A percentile compares a stretch with the other conserved stretches of the same genome.
Conservation (phyloP, 2,113 vertebrate genomes). For the Plestiodon gilberti region DNA sequence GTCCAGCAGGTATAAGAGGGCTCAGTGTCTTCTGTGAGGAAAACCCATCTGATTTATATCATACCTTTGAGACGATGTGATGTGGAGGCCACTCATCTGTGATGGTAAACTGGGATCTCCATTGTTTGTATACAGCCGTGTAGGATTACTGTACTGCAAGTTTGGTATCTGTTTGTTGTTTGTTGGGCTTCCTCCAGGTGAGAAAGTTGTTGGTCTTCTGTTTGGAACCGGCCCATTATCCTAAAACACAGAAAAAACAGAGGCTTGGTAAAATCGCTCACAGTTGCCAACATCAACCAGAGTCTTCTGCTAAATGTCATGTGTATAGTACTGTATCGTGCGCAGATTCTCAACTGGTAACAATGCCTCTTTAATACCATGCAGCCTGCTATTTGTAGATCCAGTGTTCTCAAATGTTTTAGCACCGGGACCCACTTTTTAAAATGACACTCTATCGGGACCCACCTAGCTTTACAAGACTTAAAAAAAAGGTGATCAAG, state of each 20-base stretch:
- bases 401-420: too few species aligned
- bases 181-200: constrained; percentile 67
- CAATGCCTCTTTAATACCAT: background rate
- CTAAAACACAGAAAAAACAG: constrained; percentile 69
- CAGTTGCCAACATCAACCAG: fast-evolving
- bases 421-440: too few species aligned
- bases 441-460: too few species aligned
- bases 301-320: background rate
- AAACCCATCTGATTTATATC: background rate
- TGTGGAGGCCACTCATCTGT: constrained; percentile 86
- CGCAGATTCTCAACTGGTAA: background rate
- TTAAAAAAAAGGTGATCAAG: too few species aligned
- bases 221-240: constrained; percentile 81
- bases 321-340: background rate
- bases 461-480: too few species aligned
- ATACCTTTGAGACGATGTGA: constrained; percentile 86
- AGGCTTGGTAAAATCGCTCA: background rate
- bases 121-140: constrained; percentile 76
- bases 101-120: constrained; percentile 77
- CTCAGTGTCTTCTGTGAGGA: background rate
- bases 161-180: constrained; percentile 78
- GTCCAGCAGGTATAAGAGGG: background rate
- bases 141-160: constrained; percentile 82
- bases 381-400: background rate
- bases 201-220: constrained; percentile 72